phyloP scores from a whole-genome alignment of 2,797 vertebrate species.

The Pangasius macronema region DNA sequence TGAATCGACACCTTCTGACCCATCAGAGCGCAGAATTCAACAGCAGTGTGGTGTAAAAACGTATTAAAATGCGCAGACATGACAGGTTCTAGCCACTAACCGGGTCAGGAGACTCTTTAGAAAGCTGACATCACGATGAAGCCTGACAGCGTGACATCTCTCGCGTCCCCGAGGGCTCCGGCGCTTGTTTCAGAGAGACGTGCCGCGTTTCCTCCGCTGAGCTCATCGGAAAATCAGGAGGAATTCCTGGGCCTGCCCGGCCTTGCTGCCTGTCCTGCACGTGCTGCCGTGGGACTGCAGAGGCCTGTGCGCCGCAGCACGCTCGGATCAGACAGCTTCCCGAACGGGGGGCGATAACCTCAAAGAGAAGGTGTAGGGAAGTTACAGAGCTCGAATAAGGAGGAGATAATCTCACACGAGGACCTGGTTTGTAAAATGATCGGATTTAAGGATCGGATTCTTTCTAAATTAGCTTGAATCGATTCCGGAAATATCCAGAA shows the following conservation, averaged over 20 bases:
- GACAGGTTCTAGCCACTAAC: not conserved
- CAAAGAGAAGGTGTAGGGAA: not conserved
- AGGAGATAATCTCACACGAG: no score
- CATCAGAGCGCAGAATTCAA: not conserved
- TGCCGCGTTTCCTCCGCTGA: not conserved
- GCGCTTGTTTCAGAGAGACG: not conserved
- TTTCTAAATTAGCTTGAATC: not conserved
- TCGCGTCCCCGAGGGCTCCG: not conserved
- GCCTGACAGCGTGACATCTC: not conserved
- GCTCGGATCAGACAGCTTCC: conserved; percentile 28
- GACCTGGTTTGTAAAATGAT: not conserved
- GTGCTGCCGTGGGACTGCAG: conserved; percentile 67
- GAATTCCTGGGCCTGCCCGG: conserved; percentile 73
- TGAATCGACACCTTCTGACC: not conserved
- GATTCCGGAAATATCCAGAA: not conserved
- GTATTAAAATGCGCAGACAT: no score
- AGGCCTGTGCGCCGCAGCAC: conserved; percentile 41
- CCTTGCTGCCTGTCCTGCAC: conserved; percentile 65
- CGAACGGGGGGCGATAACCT: not conserved
- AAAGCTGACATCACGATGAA: not conserved
- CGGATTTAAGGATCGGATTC: not conserved
- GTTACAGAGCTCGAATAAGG: not conserved
- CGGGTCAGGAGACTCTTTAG: no score
- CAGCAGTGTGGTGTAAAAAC: not conserved
- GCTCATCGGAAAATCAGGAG: conserved; percentile 51